Evolutionary conservation across 2,113 vertebrate species (phyloP).

Genomic region (Lutjanus erythropterus): DNA sequence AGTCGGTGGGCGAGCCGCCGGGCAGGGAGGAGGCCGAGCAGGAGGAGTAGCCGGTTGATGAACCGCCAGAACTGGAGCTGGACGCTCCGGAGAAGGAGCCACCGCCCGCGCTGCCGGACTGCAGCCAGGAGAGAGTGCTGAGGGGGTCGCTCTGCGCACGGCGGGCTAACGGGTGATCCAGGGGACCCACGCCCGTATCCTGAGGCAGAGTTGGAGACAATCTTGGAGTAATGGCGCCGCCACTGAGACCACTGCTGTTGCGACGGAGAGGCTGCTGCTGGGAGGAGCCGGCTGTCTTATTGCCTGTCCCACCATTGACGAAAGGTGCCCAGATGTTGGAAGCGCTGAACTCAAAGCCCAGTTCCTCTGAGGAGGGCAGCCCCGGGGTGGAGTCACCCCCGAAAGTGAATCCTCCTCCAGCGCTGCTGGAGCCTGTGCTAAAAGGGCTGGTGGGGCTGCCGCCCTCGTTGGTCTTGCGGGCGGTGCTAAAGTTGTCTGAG

Average conservation of each 20-base stretch:
- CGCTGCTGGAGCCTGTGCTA: constrained; percentile 83
- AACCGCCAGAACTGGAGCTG: constrained; percentile 85
- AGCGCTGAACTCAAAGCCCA: constrained; percentile 91
- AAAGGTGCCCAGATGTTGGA: constrained; percentile 93
- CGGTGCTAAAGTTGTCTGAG: constrained; percentile 84
- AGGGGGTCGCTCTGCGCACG: constrained; percentile 92
- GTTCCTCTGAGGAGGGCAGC: constrained; percentile 86
- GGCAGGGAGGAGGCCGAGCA: constrained; percentile 90
- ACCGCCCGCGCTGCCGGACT: constrained; percentile 80
- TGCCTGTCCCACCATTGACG: constrained; percentile 74
- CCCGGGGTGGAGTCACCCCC: constrained; percentile 76
- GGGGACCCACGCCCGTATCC: constrained; percentile 72
- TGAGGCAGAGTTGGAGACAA: constrained; percentile 86
- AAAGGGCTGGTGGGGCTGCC: constrained; percentile 90
- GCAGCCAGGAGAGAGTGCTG: constrained; percentile 91
- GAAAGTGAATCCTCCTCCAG: constrained; percentile 87
- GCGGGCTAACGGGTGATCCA: constrained; percentile 91
- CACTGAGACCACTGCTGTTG: constrained; percentile 87
- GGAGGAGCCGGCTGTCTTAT: constrained; percentile 71
- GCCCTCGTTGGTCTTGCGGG: constrained; percentile 84
- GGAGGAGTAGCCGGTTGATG: constrained; percentile 90
- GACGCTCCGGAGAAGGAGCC: constrained; percentile 89
- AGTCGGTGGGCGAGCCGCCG: constrained; percentile 89
- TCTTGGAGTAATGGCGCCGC: constrained; percentile 85
- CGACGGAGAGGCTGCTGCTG: constrained; percentile 82